Conservation (phyloP, 1,140 invertebrate genomes). For the Philopotamus ludificatus region DNA sequence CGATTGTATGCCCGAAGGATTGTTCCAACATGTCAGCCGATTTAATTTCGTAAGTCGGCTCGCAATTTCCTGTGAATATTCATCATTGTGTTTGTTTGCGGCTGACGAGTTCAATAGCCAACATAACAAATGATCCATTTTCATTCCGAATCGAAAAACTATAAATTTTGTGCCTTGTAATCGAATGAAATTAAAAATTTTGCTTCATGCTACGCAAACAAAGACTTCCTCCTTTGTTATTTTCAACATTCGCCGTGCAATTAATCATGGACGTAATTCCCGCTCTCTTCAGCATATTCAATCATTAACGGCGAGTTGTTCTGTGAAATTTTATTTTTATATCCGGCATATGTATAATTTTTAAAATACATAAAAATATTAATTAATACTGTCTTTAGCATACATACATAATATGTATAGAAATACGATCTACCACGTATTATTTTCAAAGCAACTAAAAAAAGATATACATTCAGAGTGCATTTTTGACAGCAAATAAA, state of each 20-base stretch:
- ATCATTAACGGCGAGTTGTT: conserved; percentile 7
- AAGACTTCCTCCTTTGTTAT: conserved; percentile 12
- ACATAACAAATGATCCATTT: conserved; percentile 5
- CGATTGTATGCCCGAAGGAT: too few species aligned
- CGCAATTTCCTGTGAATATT: too few species aligned
- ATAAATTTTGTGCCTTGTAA: not conserved
- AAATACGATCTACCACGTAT: too few species aligned
- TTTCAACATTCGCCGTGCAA: conserved; percentile 13
- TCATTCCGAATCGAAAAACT: not conserved
- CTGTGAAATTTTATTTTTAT: too few species aligned
- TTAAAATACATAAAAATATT: too few species aligned
- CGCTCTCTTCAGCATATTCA: conserved; percentile 4
- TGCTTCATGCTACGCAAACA: not conserved
- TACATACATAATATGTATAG: too few species aligned
- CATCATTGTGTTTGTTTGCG: not conserved
- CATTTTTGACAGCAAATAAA: conserved; percentile 19
- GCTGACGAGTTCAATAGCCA: not conserved
- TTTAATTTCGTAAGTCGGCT: too few species aligned
- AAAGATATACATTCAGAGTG: conserved; percentile 14
- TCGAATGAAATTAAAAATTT: not conserved
- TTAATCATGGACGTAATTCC: conserved; percentile 17
- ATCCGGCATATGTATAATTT: too few species aligned
- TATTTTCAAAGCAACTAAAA: too few species aligned
- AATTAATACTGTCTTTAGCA: too few species aligned
- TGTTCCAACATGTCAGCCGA: too few species aligned